Base-by-base conservation (phyloP, 2,113 vertebrate species). In the Corydoras sp. region DNA sequence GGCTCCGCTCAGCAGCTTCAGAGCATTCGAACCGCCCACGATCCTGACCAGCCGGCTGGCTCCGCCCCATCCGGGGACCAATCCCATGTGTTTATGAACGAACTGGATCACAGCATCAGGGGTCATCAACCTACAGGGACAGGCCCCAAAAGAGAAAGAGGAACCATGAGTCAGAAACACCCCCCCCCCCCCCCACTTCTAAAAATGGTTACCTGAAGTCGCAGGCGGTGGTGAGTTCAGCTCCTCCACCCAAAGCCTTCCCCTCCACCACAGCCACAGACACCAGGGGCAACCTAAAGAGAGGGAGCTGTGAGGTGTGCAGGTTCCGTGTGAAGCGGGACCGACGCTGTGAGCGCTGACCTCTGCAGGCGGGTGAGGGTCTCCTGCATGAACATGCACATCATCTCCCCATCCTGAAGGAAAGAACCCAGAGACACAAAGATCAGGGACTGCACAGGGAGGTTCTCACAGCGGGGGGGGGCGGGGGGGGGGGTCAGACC, bases 301-400 rank as follows among this genome's bases (percentile, higher is more conserved):
- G 60, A 79, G 59, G 72, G 65, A 79, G 79, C 3, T 24, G 13
- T 18, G 66, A 66, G 14, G 10, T 14, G 5, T 53, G 9, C 51
- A 15, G 11, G 8, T 31, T 53, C 5, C 3, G 30, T 14, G 13
- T 11, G 30, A 66, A 30, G 2, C 29, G 51, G 18, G 24, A 68
- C 12, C 2, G 12, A 13, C 29, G 32, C 2, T 18, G 9, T 31
- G 48, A 61, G n/a, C 35, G 35, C 63, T 30, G 3, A 99, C 96
- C 96, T 93, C 81, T 87, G 91, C n/a, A 99, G 86, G 76, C 94
- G 92, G 77, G 92, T 95, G 72, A 98, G 89, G 73, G 88, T 88
- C 77, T 90, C 92, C 84, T 99, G 97, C 96, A 99, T 99, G 81
- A 97, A 97, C 94, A 95, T 95, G 71, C 93, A 96, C 89, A 98